Percentiles rank a stretch among this genome's conserved stretches.
Conservation (phyloP, 2,888 invertebrate genomes). For the Aspidapion aeneum region DNA sequence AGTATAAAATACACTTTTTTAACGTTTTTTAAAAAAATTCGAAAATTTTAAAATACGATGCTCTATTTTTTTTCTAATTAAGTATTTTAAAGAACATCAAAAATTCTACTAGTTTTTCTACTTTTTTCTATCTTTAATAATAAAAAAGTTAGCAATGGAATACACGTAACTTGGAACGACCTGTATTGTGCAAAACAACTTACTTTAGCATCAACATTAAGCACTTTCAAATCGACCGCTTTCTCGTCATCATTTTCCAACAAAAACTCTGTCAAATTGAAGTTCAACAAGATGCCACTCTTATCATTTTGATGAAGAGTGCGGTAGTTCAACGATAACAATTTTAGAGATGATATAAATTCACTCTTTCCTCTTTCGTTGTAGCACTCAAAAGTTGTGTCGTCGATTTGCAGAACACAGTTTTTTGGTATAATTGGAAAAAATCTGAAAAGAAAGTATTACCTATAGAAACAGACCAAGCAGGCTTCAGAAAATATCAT, state of each 20-base stretch:
- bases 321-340: slow-evolving; percentile 38
- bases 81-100: no score
- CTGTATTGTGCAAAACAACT: slow-evolving; percentile 13
- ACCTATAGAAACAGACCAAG: slow-evolving; percentile 31
- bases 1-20: no score
- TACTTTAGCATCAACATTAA: slow-evolving; percentile 65
- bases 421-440: slow-evolving; percentile 82
- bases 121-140: no score
- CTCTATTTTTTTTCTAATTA: no score
- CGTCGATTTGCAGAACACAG: slow-evolving; percentile 66
- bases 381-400: slow-evolving; percentile 65
- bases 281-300: slow-evolving; percentile 56
- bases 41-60: no score
- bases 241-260: slow-evolving; percentile 59
- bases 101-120: no score
- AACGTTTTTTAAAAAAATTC: no score
- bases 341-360: slow-evolving; percentile 58
- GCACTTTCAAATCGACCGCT: slow-evolving; percentile 53
- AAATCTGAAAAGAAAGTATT: slow-evolving; percentile 61
- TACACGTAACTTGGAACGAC: slow-evolving; percentile 4
- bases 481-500: no score
- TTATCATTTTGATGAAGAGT: slow-evolving; percentile 36
- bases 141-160: no score
- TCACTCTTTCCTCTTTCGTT: slow-evolving; percentile 66
- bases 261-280: slow-evolving; percentile 61